Evolutionary conservation across 2,113 vertebrate genomes (phyloP).

Genomic region (Ictalurus furcatus): DNA sequence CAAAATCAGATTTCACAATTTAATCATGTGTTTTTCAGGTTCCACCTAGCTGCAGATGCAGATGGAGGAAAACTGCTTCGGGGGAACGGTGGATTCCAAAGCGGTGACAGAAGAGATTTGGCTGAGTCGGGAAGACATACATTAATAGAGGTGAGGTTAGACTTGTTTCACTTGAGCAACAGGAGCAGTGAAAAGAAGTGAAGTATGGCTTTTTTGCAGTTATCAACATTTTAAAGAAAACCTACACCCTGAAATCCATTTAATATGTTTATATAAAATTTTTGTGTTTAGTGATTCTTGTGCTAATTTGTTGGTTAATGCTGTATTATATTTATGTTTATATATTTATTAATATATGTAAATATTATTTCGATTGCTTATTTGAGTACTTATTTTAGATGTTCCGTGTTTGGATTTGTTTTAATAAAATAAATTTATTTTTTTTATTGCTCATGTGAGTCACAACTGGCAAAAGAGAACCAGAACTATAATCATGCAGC

Average conservation of each 20-base stretch:
- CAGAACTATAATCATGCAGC: no score
- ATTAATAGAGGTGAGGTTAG: neutral
- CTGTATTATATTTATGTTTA: no score
- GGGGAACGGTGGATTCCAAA: slow-evolving; percentile 23
- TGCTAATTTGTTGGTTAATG: neutral
- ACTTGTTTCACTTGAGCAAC: slow-evolving; percentile 1
- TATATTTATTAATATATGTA: no score
- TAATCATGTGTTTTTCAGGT: neutral
- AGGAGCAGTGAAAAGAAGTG: neutral
- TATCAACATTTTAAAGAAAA: neutral
- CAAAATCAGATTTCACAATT: neutral
- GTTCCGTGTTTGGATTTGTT: no score
- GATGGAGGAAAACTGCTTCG: slow-evolving; percentile 11
- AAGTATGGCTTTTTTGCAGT: neutral
- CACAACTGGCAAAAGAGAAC: no score
- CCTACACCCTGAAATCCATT: neutral
- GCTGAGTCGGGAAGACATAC: neutral
- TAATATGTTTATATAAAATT: neutral
- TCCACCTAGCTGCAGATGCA: neutral
- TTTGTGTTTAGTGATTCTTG: neutral
- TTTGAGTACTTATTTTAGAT: no score
- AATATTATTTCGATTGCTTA: no score
- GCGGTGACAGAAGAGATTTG: slow-evolving; percentile 25
- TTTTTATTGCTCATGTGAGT: no score
- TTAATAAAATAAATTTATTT: no score